A percentile compares a stretch with the other conserved stretches of the same genome.
These are phyloP conservation scores for Leucoptera coffeella DNA, from an alignment of 2,888 invertebrate species.

Conservation along the genomic window DNA sequence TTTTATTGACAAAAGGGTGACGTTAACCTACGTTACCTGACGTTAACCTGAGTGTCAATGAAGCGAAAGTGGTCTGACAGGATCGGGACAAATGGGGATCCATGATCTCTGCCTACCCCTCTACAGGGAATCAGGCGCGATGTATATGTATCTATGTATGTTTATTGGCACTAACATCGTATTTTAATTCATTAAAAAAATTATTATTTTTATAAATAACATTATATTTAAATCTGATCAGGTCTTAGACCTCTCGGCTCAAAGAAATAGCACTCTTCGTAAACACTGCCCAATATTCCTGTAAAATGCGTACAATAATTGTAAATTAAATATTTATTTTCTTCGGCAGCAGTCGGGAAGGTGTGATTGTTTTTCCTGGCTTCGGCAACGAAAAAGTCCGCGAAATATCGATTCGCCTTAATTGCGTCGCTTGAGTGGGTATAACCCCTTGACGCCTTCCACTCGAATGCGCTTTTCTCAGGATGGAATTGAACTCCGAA, in stretches of 20 bases:
- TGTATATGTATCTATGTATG: no score
- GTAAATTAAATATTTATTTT: constrained; percentile 60
- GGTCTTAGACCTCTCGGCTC: constrained; percentile 21
- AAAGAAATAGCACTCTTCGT: constrained; percentile 66
- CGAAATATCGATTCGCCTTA: constrained; percentile 66
- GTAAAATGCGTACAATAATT: constrained; percentile 62
- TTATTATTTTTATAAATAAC: neutral
- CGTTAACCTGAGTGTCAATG: no score
- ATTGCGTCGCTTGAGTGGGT: constrained; percentile 62
- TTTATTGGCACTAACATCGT: no score
- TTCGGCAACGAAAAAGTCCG: constrained; percentile 75
- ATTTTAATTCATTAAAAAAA: no score
- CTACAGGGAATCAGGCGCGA: no score
- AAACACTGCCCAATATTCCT: constrained; percentile 46
- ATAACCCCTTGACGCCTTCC: constrained; percentile 52
- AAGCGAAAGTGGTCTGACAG: no score
- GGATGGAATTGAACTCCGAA: constrained; percentile 90
- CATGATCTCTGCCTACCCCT: no score
- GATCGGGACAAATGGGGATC: no score
- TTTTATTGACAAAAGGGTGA: no score
- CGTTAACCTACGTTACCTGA: no score
- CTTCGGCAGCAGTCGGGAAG: constrained; percentile 50
- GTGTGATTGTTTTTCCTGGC: constrained; percentile 59
- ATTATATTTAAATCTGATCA: constrained; percentile 2
- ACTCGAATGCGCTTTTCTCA: constrained; percentile 80